Conservation (phyloP, 2,797 vertebrate species). For the Anabacerthia variegaticeps region DNA sequence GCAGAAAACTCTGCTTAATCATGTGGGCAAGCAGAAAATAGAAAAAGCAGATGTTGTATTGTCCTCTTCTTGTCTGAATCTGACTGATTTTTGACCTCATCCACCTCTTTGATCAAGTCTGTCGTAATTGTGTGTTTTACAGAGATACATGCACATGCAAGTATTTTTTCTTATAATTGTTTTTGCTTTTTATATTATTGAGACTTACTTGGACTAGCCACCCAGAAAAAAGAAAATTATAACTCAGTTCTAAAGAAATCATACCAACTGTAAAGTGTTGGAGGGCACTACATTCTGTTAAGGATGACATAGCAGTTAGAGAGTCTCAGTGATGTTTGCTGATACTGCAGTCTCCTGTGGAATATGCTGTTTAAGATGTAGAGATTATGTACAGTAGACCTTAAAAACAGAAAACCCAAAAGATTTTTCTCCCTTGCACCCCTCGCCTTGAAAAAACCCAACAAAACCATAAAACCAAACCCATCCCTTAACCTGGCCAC, state of each 20-base stretch:
- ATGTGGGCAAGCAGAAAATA: conserved; percentile 19
- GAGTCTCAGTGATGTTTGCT: background rate
- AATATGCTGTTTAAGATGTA: background rate
- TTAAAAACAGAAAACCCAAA: background rate
- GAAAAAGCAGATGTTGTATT: conserved; percentile 27
- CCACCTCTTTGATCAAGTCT: background rate
- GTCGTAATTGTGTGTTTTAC: background rate
- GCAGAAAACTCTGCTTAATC: background rate
- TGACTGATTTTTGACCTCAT: conserved; percentile 24
- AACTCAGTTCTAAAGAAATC: background rate
- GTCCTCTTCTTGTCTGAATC: conserved; percentile 14
- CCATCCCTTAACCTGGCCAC: background rate
- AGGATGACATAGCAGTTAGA: background rate
- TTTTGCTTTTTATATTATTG: background rate
- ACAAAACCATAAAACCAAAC: background rate
- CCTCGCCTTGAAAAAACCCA: accelerated
- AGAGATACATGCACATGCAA: background rate
- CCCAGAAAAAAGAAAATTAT: background rate
- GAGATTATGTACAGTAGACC: background rate
- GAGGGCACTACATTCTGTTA: background rate
- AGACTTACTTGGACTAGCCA: background rate
- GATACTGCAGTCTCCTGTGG: background rate
- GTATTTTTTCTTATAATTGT: background rate
- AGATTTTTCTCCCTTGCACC: background rate
- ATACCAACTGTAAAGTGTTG: background rate